Percentiles rank a stretch among this genome's conserved stretches.
phyloP scores from a whole-genome alignment of 1,140 invertebrate genomes.

The Drosophila sucinea region DNA sequence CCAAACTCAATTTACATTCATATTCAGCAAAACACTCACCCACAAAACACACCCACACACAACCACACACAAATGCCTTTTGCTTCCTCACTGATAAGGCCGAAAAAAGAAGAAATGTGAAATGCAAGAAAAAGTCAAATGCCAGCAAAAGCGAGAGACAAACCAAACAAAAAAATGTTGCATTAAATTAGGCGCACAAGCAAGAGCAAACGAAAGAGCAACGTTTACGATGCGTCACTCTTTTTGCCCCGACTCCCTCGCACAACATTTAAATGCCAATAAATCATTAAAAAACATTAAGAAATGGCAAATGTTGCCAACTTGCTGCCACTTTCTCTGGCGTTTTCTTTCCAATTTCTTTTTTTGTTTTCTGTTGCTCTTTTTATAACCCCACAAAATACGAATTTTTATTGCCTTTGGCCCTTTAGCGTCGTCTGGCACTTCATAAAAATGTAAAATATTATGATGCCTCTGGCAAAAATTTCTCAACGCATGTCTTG shows the following conservation, averaged over 20 bases:
- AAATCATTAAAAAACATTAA: slow-evolving; percentile 73
- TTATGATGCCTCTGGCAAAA: slow-evolving; percentile 73
- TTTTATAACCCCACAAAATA: slow-evolving; percentile 78
- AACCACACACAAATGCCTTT: slow-evolving; percentile 35
- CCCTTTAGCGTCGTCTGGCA: slow-evolving; percentile 62
- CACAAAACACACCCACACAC: slow-evolving; percentile 10
- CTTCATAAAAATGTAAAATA: slow-evolving; percentile 82
- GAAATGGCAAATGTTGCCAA: slow-evolving; percentile 54
- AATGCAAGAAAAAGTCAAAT: slow-evolving; percentile 36
- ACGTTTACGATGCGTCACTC: slow-evolving; percentile 72
- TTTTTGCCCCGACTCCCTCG: slow-evolving; percentile 20
- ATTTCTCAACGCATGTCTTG: slow-evolving; percentile 32
- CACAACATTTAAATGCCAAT: slow-evolving; percentile 74
- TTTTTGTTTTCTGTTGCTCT: slow-evolving; percentile 27
- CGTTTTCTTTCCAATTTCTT: slow-evolving; percentile 1
- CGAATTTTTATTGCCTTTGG: slow-evolving; percentile 73
- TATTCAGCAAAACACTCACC: slow-evolving; percentile 43
- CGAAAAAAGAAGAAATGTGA: slow-evolving; percentile 45
- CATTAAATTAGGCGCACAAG: slow-evolving; percentile 75
- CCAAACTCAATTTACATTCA: slow-evolving; percentile 81
- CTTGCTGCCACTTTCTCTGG: slow-evolving; percentile 41
- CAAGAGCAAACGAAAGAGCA: slow-evolving; percentile 19
- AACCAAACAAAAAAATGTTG: slow-evolving; percentile 67
- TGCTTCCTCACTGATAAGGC: slow-evolving; percentile 58
- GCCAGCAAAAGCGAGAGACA: slow-evolving; percentile 6